A percentile compares a stretch with the other conserved stretches of the same genome.
These are phyloP conservation scores for Chrosomus eos DNA, from an alignment of 2,797 vertebrate genomes.

Conservation along the genomic window DNA sequence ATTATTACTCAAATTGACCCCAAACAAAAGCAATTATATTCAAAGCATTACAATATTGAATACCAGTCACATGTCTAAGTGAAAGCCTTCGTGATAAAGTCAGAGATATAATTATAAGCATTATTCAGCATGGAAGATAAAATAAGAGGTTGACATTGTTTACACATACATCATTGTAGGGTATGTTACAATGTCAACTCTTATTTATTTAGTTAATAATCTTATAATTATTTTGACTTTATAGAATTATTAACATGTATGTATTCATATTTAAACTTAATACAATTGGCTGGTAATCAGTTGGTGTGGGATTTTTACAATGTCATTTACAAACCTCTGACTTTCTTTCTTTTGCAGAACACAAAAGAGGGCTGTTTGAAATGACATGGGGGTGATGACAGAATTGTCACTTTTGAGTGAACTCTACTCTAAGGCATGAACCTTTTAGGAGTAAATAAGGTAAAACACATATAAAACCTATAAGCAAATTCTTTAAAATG, in stretches of 20 bases:
- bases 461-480: not conserved
- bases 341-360: not conserved
- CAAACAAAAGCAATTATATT: not conserved
- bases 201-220: no score
- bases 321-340: not conserved
- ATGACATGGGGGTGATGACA: not conserved
- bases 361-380: not conserved
- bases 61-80: not conserved
- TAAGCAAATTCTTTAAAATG: constrained; percentile 2
- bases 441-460: not conserved
- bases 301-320: no score
- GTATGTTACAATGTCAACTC: no score
- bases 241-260: no score
- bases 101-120: not conserved
- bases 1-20: not conserved
- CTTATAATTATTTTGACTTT: no score
- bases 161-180: not conserved
- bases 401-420: not conserved
- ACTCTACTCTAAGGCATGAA: not conserved
- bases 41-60: not conserved
- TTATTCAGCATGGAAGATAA: not conserved
- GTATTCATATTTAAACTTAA: no score
- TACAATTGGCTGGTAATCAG: no score
- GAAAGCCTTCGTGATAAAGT: not conserved
- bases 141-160: not conserved